These are phyloP conservation scores for Melipona quadrifasciata DNA, from an alignment of 1,140 invertebrate genomes.

Conservation along the genomic window DNA sequence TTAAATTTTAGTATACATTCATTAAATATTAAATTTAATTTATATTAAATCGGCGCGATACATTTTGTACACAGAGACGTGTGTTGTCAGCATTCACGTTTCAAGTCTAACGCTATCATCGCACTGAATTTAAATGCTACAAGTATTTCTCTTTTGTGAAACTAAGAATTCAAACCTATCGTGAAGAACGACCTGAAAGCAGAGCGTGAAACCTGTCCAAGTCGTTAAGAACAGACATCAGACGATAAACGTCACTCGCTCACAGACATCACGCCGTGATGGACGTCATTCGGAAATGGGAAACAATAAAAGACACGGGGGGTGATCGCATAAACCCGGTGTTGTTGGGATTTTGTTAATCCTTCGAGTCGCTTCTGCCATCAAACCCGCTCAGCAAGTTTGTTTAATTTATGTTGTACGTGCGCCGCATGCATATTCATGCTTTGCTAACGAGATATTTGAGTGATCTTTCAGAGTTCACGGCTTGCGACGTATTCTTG, in stretches of 20 bases:
- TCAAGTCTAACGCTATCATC: no score
- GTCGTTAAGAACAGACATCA: neutral
- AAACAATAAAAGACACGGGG: neutral
- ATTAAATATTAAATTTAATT: no score
- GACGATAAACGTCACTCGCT: neutral
- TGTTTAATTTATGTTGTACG: neutral
- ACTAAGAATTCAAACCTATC: no score
- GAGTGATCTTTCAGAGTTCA: neutral
- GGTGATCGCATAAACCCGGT: neutral
- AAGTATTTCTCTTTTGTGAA: no score
- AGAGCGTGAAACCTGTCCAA: neutral
- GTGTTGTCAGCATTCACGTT: no score
- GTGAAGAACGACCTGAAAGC: neutral
- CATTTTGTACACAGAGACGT: no score
- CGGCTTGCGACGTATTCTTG: neutral
- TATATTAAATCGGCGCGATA: no score
- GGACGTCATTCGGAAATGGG: neutral
- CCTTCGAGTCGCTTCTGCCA: neutral
- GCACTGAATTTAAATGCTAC: no score
- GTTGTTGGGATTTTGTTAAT: neutral
- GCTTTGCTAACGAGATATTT: neutral
- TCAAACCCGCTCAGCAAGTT: neutral
- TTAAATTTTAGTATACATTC: no score
- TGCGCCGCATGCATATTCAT: neutral
- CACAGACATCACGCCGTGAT: neutral